phyloP scores from a whole-genome alignment of 2,797 vertebrate genomes.

The Dipus sagitta region DNA sequence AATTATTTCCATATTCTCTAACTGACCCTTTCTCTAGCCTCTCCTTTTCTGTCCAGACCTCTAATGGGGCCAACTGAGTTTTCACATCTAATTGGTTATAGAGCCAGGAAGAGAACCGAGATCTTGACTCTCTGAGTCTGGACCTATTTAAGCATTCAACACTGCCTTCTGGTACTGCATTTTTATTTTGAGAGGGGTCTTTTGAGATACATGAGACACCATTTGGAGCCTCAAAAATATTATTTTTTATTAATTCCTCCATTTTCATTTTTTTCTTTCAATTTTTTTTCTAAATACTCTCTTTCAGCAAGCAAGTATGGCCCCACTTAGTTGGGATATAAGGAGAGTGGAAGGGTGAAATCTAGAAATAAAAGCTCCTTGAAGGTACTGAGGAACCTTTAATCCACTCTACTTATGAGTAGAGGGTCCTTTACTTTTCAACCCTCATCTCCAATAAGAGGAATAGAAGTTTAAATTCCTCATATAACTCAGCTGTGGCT shows the following conservation, averaged over 20 bases:
- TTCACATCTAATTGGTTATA: slow-evolving; percentile 18
- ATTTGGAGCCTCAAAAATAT: slow-evolving; percentile 1
- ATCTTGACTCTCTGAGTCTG: neutral
- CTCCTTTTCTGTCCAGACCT: neutral
- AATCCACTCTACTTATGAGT: slow-evolving; percentile 16
- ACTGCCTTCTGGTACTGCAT: slow-evolving; percentile 50
- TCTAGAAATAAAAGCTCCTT: neutral
- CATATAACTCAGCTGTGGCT: slow-evolving; percentile 20
- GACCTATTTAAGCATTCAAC: slow-evolving; percentile 6
- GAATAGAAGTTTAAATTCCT: slow-evolving; percentile 59
- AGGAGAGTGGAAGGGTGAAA: slow-evolving; percentile 6
- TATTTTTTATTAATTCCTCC: neutral
- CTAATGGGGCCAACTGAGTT: neutral
- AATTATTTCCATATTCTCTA: slow-evolving; percentile 15
- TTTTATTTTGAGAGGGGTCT: slow-evolving; percentile 1
- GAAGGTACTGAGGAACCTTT: slow-evolving; percentile 17
- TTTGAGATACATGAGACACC: neutral
- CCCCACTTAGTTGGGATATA: neutral
- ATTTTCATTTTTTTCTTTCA: neutral
- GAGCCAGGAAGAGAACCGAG: slow-evolving; percentile 39
- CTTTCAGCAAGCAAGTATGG: slow-evolving; percentile 34
- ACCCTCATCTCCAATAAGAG: slow-evolving; percentile 40
- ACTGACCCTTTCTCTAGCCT: neutral
- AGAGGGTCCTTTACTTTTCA: slow-evolving; percentile 43
- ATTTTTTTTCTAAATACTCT: slow-evolving; percentile 23